These are phyloP conservation scores for Alcis repandata DNA, from an alignment of 2,888 invertebrate genomes.

Conservation along the genomic window DNA sequence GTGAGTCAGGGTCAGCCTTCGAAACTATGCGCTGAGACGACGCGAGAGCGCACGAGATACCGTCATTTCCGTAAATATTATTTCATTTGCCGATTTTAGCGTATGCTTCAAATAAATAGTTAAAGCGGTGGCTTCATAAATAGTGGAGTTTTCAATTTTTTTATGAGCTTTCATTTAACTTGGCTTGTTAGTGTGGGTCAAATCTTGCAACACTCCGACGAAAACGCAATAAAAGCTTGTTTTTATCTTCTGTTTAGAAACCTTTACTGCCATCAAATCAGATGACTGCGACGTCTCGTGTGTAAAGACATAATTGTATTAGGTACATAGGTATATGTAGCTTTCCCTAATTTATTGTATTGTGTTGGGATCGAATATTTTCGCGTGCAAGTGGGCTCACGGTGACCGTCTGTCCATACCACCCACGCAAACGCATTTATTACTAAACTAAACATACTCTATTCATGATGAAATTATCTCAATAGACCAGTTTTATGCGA, in stretches of 20 bases:
- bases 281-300: too few relatives aligned
- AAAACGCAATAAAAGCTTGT: too few relatives aligned
- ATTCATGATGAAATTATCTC: background rate
- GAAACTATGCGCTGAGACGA: background rate
- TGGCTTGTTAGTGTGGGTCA: too few relatives aligned
- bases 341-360: background rate
- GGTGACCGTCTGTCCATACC: slow-evolving; percentile 9
- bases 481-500: background rate
- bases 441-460: slow-evolving; percentile 1
- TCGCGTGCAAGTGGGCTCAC: slow-evolving; percentile 7
- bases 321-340: background rate
- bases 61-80: background rate
- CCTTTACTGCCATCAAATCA: too few relatives aligned
- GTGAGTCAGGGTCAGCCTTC: background rate
- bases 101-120: too few relatives aligned
- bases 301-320: too few relatives aligned
- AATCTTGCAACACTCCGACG: too few relatives aligned
- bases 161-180: too few relatives aligned
- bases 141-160: too few relatives aligned
- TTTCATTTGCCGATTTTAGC: background rate
- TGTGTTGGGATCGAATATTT: background rate
- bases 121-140: too few relatives aligned
- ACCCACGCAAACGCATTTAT: slow-evolving; percentile 7
- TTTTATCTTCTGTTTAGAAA: too few relatives aligned
- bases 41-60: background rate